Conservation (phyloP, 2,113 vertebrate genomes). For the Heterotilapia buettikoferi region DNA sequence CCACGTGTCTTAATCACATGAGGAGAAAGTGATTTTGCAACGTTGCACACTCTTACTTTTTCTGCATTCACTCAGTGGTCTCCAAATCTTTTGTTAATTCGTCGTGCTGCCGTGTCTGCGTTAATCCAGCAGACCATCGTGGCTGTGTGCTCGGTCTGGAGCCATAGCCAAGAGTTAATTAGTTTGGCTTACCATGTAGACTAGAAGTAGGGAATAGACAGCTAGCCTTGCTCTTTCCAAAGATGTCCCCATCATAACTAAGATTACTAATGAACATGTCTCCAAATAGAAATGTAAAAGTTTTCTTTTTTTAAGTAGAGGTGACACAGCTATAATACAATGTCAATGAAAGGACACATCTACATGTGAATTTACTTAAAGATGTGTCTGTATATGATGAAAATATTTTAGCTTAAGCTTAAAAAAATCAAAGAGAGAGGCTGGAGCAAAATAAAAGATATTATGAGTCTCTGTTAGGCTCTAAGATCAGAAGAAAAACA, state of each 20-base stretch:
- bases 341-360: neutral
- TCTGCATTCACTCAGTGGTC: neutral
- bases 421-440: neutral
- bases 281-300: neutral
- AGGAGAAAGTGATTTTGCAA: neutral
- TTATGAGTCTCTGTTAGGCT: neutral
- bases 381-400: neutral
- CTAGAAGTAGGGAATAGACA: neutral
- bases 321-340: neutral
- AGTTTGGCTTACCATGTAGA: neutral
- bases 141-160: neutral
- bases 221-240: neutral
- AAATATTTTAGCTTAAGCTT: neutral
- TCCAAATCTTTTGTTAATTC: neutral
- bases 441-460: neutral
- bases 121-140: neutral
- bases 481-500: neutral
- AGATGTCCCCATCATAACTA: neutral
- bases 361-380: neutral
- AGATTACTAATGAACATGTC: neutral
- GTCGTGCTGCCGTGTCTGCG: neutral
- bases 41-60: neutral
- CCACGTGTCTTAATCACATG: neutral
- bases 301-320: neutral
- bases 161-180: neutral